These are phyloP conservation scores for Leuctra nigra DNA, from an alignment of 2,888 invertebrate species.

Conservation along the genomic window DNA sequence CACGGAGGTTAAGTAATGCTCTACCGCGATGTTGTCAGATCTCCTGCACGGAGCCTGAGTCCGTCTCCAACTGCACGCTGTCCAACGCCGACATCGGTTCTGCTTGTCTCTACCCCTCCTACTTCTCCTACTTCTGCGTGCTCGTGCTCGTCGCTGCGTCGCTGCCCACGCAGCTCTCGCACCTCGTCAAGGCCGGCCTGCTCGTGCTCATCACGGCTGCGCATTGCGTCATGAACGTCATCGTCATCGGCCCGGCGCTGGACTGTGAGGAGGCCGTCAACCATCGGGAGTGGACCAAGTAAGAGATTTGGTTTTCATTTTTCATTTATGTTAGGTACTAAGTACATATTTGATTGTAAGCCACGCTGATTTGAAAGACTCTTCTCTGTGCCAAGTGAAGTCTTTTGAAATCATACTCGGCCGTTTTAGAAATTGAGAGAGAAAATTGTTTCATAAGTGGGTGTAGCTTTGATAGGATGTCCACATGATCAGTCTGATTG, in stretches of 20 bases:
- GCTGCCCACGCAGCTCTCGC: slow-evolving; percentile 63
- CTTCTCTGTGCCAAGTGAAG: no score
- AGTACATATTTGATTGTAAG: no score
- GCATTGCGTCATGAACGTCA: slow-evolving; percentile 54
- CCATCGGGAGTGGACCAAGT: slow-evolving; percentile 40
- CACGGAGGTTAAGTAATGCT: no score
- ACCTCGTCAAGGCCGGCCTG: slow-evolving; percentile 58
- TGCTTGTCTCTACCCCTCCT: slow-evolving; percentile 61
- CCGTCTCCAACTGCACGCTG: slow-evolving; percentile 34
- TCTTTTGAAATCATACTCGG: no score
- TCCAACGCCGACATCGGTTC: slow-evolving; percentile 34
- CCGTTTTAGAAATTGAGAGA: no score
- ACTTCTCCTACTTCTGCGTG: slow-evolving; percentile 63
- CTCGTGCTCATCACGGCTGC: slow-evolving; percentile 53
- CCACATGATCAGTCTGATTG: no score
- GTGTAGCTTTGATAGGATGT: no score
- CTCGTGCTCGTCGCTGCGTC: slow-evolving; percentile 62
- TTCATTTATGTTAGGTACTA: no score
- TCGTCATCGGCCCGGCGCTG: slow-evolving; percentile 47
- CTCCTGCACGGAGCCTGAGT: slow-evolving; percentile 31
- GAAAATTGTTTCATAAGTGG: no score
- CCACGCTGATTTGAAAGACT: no score
- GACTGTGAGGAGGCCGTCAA: slow-evolving; percentile 48
- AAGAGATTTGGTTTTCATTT: slow-evolving; percentile 24
- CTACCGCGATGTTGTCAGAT: no score